Conservation (phyloP, 53 echinoderm and acorn worm species). For the Zoroaster sp. region DNA sequence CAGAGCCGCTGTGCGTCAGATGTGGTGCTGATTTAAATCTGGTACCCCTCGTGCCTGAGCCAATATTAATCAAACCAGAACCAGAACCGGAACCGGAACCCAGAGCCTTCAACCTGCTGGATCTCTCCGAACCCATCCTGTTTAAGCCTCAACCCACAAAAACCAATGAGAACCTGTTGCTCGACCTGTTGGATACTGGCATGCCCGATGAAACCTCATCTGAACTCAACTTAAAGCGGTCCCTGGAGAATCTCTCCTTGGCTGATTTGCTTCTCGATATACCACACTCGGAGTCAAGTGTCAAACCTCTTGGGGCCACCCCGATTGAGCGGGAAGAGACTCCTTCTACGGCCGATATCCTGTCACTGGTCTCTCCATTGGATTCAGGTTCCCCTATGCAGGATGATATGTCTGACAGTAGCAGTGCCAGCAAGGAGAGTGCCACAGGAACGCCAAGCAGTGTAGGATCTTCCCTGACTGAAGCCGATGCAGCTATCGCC, state of each 20-base stretch:
- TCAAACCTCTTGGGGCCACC: conserved; percentile 7
- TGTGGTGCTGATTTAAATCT: conserved; percentile 79
- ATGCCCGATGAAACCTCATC: neutral
- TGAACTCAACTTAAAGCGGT: conserved; percentile 39
- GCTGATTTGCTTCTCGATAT: conserved; percentile 46
- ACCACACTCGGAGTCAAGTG: conserved; percentile 2
- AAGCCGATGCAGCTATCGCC: conserved; percentile 72
- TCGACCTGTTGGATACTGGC: conserved; percentile 72
- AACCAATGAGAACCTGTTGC: conserved; percentile 69
- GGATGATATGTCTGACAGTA: conserved; percentile 55
- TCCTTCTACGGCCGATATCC: conserved; percentile 20
- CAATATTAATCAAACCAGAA: neutral
- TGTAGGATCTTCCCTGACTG: conserved; percentile 74
- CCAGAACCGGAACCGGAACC: neutral
- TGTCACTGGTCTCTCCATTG: conserved; percentile 61
- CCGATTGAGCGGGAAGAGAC: conserved; percentile 31
- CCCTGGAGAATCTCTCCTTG: conserved; percentile 42
- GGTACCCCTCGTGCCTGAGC: conserved; percentile 57
- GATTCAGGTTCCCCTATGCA: conserved; percentile 71
- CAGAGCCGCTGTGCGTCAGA: conserved; percentile 74
- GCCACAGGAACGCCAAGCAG: conserved; percentile 65
- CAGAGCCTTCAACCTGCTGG: conserved; percentile 73
- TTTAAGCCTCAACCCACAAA: conserved; percentile 60
- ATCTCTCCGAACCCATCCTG: conserved; percentile 78
- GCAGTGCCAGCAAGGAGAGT: conserved; percentile 67